These are phyloP conservation scores for Melanerpes formicivorus DNA, from an alignment of 2,113 vertebrate species.

Conservation along the genomic window DNA sequence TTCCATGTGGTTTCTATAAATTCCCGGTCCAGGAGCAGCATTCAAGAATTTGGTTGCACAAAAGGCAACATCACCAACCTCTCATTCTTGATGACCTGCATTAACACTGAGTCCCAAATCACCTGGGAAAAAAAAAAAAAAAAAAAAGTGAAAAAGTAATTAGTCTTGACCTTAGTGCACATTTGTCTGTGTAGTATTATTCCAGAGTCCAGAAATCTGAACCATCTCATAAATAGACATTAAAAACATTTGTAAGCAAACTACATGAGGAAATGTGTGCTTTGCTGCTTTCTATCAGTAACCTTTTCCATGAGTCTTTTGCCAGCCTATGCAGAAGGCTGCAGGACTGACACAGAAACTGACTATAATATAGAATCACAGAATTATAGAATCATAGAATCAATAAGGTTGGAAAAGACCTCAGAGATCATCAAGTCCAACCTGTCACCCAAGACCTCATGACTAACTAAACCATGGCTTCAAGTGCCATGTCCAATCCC, in stretches of 20 bases:
- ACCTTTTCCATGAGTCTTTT: background rate
- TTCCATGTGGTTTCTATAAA: background rate
- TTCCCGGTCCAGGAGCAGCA: background rate
- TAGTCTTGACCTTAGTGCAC: background rate
- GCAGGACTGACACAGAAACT: background rate
- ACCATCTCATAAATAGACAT: background rate
- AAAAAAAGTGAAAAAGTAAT: background rate
- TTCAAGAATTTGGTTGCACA: background rate
- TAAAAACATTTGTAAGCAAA: background rate
- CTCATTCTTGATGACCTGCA: background rate
- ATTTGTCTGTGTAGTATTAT: background rate
- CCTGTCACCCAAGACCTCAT: too few relatives aligned
- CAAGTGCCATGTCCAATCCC: too few relatives aligned
- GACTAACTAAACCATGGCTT: too few relatives aligned
- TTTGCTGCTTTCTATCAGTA: background rate
- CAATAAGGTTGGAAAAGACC: too few relatives aligned
- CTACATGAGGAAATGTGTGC: rapidly evolving
- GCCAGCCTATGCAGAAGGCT: background rate
- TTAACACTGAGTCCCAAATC: background rate
- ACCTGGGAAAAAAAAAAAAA: slow-evolving; percentile 3
- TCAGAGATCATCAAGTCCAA: too few relatives aligned
- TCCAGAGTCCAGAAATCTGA: slow-evolving; percentile 4
- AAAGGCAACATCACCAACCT: background rate
- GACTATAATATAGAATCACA: background rate
- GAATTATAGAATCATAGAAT: too few relatives aligned